Percentiles rank a stretch among this genome's conserved stretches.
These are phyloP conservation scores for Drosophila sp. DNA, from an alignment of 1,140 invertebrate genomes.

Conservation along the genomic window DNA sequence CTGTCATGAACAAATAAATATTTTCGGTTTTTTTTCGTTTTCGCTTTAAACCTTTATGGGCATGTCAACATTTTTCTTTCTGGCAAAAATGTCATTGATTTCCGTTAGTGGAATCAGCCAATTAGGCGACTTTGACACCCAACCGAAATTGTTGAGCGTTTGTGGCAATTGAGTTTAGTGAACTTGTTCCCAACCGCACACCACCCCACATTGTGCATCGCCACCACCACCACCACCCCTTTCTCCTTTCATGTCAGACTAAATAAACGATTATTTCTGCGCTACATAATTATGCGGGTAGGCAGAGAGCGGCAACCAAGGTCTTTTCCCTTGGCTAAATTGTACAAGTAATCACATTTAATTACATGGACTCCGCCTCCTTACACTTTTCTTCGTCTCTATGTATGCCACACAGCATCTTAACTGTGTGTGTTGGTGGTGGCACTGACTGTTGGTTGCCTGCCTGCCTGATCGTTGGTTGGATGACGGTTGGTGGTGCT, in stretches of 20 bases:
- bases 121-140: conserved; percentile 27
- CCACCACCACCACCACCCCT: background rate
- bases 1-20: conserved; percentile 16
- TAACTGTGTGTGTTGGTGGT: conserved; percentile 5
- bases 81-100: conserved; percentile 17
- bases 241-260: conserved; percentile 12
- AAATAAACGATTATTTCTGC: conserved; percentile 54
- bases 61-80: conserved; percentile 6
- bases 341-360: conserved; percentile 65
- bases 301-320: conserved; percentile 1
- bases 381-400: conserved; percentile 6
- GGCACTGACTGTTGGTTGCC: conserved; percentile 17
- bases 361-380: conserved; percentile 56
- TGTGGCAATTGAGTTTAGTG: conserved; percentile 55
- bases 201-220: background rate
- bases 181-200: conserved; percentile 40
- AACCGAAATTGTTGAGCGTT: conserved; percentile 22
- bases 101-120: conserved; percentile 28
- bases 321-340: conserved; percentile 27
- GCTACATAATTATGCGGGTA: conserved; percentile 65
- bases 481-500: conserved; percentile 11
- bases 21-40: conserved; percentile 18
- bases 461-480: background rate
- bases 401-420: conserved; percentile 10
- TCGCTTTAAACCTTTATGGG: conserved; percentile 6